Percentiles rank a stretch among this genome's conserved stretches.
These are phyloP conservation scores for Malurus cyaneus DNA, from an alignment of 2,113 vertebrate species.

Conservation along the genomic window DNA sequence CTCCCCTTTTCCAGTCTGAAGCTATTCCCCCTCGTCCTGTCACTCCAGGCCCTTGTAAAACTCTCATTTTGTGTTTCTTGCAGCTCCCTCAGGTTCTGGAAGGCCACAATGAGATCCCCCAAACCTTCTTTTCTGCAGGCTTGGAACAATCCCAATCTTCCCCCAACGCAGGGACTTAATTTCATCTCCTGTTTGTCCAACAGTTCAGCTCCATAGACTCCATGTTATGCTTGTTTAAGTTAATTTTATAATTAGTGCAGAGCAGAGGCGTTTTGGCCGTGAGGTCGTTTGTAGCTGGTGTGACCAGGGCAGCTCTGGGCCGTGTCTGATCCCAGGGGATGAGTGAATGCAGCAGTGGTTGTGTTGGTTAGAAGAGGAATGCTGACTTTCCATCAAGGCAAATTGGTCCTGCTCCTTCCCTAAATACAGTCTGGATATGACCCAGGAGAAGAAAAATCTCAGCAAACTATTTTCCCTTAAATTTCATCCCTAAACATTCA, in stretches of 20 bases:
- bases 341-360: not conserved
- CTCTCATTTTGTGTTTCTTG: too few relatives aligned
- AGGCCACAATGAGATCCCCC: not conserved
- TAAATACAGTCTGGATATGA: not conserved
- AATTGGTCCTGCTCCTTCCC: not conserved
- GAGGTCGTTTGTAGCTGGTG: not conserved
- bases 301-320: not conserved
- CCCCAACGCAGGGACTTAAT: not conserved
- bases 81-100: not conserved
- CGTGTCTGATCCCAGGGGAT: accelerated
- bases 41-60: not conserved
- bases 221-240: not conserved
- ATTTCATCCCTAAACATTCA: not conserved
- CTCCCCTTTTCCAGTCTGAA: not conserved
- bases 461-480: not conserved
- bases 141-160: not conserved
- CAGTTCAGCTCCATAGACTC: not conserved
- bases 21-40: not conserved
- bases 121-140: not conserved
- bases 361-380: not conserved
- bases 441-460: not conserved
- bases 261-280: not conserved
- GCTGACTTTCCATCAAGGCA: not conserved
- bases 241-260: not conserved
- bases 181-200: not conserved